Evolutionary conservation across 2,113 vertebrate genomes (phyloP).

Genomic region (Trichechus manatus): DNA sequence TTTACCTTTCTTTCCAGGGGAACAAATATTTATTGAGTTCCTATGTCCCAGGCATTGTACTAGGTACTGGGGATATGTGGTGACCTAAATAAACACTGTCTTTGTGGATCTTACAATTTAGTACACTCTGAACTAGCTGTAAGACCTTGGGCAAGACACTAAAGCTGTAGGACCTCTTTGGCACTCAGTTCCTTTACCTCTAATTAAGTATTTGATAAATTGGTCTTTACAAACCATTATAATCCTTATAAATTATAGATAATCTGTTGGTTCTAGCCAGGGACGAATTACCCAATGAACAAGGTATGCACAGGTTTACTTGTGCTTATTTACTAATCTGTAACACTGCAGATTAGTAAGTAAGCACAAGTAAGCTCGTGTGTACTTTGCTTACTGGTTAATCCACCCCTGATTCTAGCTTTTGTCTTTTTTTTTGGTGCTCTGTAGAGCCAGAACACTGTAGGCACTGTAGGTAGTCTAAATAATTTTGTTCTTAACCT

Average conservation of each 20-base stretch:
- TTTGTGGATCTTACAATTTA: background rate
- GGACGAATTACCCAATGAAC: no score
- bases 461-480: background rate
- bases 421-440: background rate
- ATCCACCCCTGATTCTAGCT: background rate
- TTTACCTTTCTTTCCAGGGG: conserved; percentile 9
- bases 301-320: no score
- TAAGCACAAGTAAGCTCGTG: no score
- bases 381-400: no score
- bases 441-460: background rate
- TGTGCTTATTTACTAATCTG: no score
- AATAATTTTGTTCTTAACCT: background rate
- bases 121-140: background rate
- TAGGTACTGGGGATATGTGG: background rate
- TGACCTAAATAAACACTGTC: background rate
- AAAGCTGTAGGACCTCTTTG: background rate
- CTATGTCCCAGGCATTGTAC: background rate
- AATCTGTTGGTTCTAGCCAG: background rate
- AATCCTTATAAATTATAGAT: background rate
- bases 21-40: conserved; percentile 35
- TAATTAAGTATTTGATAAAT: background rate
- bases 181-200: conserved; percentile 32
- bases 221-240: conserved; percentile 29
- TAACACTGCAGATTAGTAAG: no score
- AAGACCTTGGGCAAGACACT: background rate